phyloP scores from a whole-genome alignment of 2,888 invertebrate genomes.

The Lutraria lutraria region DNA sequence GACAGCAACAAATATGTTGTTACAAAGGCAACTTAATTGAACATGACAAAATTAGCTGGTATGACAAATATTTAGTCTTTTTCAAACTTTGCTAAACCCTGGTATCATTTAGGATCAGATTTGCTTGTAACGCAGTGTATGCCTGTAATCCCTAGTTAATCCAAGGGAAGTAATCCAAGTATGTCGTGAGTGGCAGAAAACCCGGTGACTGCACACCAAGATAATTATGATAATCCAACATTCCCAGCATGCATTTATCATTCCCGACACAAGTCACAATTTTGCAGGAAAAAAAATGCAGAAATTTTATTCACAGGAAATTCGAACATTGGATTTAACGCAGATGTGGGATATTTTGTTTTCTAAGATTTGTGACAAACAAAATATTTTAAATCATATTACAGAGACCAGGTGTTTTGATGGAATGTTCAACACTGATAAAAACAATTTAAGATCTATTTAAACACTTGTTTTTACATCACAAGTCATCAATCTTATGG shows the following conservation, averaged over 20 bases:
- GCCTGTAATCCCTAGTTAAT: conserved; percentile 19
- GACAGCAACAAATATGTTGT: background rate
- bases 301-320: background rate
- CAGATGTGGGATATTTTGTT: background rate
- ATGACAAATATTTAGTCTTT: conserved; percentile 11
- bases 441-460: background rate
- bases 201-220: conserved; percentile 24
- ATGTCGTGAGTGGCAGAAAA: background rate
- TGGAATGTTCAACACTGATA: background rate
- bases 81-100: background rate
- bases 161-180: conserved; percentile 28
- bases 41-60: background rate
- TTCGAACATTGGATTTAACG: background rate
- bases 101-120: background rate
- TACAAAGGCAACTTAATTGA: background rate
- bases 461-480: conserved; percentile 28
- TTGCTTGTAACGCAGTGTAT: background rate
- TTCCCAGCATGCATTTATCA: conserved; percentile 20
- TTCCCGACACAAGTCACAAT: conserved; percentile 25
- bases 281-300: background rate
- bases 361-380: conserved; percentile 22
- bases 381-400: conserved; percentile 11
- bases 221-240: conserved; percentile 32
- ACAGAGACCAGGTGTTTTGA: background rate
- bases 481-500: conserved; percentile 5